These are phyloP conservation scores for Agrochola lota DNA, from an alignment of 2,888 invertebrate genomes.

Conservation along the genomic window DNA sequence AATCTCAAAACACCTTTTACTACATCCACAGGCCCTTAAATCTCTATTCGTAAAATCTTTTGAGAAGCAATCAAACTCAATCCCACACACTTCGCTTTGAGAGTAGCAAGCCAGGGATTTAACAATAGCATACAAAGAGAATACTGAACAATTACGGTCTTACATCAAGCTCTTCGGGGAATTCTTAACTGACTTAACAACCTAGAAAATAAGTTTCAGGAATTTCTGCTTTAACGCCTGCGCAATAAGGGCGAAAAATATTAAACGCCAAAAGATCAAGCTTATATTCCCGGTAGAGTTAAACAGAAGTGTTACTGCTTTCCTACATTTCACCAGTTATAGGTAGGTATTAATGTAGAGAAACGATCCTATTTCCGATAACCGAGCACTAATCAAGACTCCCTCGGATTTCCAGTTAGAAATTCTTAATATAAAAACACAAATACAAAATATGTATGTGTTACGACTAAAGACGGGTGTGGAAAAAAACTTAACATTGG, in stretches of 20 bases:
- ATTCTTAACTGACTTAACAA: slow-evolving; percentile 7
- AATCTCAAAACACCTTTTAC: neutral
- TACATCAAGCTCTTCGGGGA: slow-evolving; percentile 7
- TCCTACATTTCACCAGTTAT: neutral
- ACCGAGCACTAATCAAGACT: neutral
- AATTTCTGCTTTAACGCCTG: slow-evolving; percentile 14
- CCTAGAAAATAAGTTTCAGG: neutral
- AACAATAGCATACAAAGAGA: slow-evolving; percentile 44
- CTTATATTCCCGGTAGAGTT: neutral
- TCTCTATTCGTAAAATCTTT: neutral
- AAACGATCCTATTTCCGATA: neutral
- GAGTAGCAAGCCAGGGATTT: slow-evolving; percentile 25
- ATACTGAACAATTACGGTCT: slow-evolving; percentile 30
- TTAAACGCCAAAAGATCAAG: neutral
- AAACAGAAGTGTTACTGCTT: neutral
- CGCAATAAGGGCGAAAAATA: neutral
- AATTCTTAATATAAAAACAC: neutral
- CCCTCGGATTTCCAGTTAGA: no score
- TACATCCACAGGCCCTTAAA: neutral
- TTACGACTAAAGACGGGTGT: no score
- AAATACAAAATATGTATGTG: neutral
- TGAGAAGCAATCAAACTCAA: slow-evolving; percentile 25
- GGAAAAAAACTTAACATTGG: no score
- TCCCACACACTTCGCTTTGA: slow-evolving; percentile 31
- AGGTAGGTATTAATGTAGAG: neutral